Evolutionary conservation across 2,888 invertebrate species (phyloP).

Genomic region (Dryococelus australis): DNA sequence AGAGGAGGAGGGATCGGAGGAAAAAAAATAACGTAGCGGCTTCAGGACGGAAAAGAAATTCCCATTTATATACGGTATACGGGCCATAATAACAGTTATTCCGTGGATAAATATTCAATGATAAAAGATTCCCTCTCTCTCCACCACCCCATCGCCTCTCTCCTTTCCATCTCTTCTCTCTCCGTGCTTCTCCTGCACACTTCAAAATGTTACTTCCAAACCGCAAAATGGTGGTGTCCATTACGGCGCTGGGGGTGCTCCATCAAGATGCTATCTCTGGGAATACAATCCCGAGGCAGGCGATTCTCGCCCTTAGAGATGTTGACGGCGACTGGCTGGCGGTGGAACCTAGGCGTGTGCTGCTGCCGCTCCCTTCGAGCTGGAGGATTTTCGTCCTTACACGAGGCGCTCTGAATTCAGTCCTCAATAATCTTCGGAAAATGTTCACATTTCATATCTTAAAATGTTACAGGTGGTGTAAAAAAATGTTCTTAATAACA

Average conservation of each 20-base stretch:
- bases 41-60: conserved; percentile 22
- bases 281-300: conserved; percentile 31
- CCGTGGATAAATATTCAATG: conserved; percentile 42
- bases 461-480: too few species aligned
- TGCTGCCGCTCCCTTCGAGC: background rate
- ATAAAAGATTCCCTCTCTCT: conserved; percentile 33
- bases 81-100: conserved; percentile 35
- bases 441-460: too few species aligned
- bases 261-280: conserved; percentile 41
- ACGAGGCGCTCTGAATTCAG: too few species aligned
- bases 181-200: conserved; percentile 20
- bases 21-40: background rate
- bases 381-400: too few species aligned
- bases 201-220: conserved; percentile 27
- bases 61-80: conserved; percentile 26
- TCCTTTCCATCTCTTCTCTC: conserved; percentile 25
- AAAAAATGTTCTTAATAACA: too few species aligned
- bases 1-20: background rate
- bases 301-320: conserved; percentile 37
- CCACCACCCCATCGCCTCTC: conserved; percentile 27
- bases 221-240: conserved; percentile 41
- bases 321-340: background rate
- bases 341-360: background rate
- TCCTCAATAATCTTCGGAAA: too few species aligned
- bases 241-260: conserved; percentile 40